Evolutionary conservation across 35 echinoderm and acorn worm species (phyloP).

Genomic region (Amphiura filiformis): DNA sequence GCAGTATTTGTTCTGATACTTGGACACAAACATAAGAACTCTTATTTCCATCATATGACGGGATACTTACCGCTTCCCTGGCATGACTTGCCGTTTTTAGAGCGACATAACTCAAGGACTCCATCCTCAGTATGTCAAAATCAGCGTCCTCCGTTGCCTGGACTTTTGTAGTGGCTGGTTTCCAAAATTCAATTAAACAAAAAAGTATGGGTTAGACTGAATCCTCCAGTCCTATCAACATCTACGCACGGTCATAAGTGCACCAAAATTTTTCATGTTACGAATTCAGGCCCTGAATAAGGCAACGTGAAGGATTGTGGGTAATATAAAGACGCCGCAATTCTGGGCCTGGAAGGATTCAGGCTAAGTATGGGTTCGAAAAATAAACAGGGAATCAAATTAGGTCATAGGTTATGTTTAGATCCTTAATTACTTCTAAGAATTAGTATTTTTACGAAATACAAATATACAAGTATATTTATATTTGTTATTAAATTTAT

Average conservation of each 20-base stretch:
- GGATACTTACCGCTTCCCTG: slow-evolving; percentile 88
- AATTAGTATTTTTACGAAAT: neutral
- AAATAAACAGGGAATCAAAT: neutral
- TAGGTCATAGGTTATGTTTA: slow-evolving; percentile 6
- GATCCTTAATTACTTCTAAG: neutral
- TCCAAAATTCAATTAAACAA: neutral
- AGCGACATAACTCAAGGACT: slow-evolving; percentile 84
- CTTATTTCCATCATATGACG: no score
- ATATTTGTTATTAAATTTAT: no score
- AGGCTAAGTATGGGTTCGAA: neutral
- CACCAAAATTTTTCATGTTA: no score
- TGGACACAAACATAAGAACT: no score
- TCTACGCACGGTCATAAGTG: no score
- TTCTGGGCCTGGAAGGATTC: no score
- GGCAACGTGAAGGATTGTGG: no score
- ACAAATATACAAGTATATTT: neutral
- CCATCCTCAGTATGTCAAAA: slow-evolving; percentile 56
- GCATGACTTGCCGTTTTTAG: slow-evolving; percentile 87
- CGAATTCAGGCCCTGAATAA: no score
- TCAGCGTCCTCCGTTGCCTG: slow-evolving; percentile 63
- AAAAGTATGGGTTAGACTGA: no score
- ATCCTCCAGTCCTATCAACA: no score
- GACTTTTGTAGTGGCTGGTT: slow-evolving; percentile 19
- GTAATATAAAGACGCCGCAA: no score
- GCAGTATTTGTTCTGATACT: no score